A percentile compares a stretch with the other conserved stretches of the same genome.
phyloP scores from a whole-genome alignment of 2,113 vertebrate genomes.

The Pterocles gutturalis region DNA sequence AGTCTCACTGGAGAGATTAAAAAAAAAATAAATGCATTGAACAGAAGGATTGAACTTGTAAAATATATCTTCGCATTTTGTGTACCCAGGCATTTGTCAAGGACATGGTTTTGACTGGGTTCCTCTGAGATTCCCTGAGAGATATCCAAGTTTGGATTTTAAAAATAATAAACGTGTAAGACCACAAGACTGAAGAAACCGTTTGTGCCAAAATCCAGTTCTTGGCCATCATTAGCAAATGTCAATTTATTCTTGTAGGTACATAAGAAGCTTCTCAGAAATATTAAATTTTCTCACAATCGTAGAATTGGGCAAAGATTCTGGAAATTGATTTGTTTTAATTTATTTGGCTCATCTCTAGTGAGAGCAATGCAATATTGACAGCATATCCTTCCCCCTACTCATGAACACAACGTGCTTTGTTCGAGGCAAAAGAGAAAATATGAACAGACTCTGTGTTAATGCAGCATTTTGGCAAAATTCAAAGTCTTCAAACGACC shows the following conservation, averaged over 20 bases:
- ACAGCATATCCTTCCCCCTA: neutral
- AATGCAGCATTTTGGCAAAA: neutral
- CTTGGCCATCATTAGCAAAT: neutral
- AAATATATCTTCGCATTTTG: neutral
- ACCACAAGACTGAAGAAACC: neutral
- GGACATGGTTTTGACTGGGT: neutral
- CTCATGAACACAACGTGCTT: neutral
- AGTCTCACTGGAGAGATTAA: neutral
- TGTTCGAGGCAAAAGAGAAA: neutral
- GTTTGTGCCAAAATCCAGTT: neutral
- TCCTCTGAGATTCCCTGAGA: neutral
- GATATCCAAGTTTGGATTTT: neutral
- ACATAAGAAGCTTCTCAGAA: neutral
- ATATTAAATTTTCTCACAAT: neutral
- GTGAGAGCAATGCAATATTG: neutral
- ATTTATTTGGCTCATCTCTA: neutral
- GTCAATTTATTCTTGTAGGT: neutral
- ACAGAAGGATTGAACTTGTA: neutral
- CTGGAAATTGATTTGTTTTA: neutral
- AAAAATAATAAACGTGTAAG: neutral
- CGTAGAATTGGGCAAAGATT: neutral
- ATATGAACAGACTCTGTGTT: neutral
- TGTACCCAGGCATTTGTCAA: neutral
- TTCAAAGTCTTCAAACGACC: neutral
- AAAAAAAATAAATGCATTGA: neutral